Conservation (phyloP, 2,888 invertebrate genomes). For the Athetis lepigone region DNA sequence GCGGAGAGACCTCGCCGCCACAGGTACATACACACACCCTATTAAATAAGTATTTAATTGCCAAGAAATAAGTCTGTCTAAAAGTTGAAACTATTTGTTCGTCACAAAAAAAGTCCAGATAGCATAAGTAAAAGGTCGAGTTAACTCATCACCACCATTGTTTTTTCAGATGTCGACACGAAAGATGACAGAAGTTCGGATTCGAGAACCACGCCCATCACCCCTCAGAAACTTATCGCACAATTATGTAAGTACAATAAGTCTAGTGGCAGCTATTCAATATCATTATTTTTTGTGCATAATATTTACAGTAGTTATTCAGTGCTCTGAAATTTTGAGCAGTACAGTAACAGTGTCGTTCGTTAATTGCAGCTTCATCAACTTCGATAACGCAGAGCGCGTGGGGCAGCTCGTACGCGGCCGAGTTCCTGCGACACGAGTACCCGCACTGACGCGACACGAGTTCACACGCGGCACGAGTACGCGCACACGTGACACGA, state of each 20-base stretch:
- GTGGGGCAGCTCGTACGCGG: conserved; percentile 80
- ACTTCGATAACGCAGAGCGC: conserved; percentile 67
- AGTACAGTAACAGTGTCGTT: neutral
- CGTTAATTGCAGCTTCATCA: conserved; percentile 64
- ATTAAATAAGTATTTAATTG: no score
- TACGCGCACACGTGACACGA: neutral
- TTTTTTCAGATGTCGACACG: conserved; percentile 60
- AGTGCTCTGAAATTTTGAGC: neutral
- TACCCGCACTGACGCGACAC: conserved; percentile 76
- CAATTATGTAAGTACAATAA: conserved; percentile 67
- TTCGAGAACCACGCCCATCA: conserved; percentile 64
- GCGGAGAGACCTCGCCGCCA: conserved; percentile 13
- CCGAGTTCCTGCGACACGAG: conserved; percentile 71
- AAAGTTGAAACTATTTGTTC: no score
- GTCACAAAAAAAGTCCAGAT: no score
- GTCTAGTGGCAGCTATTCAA: no score
- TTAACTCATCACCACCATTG: neutral
- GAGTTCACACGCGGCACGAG: neutral
- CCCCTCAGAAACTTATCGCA: conserved; percentile 74
- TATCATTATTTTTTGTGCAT: no score
- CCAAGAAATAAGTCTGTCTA: no score
- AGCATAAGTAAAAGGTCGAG: no score
- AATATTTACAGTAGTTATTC: neutral
- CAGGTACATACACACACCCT: conserved; percentile 4
- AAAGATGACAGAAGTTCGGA: conserved; percentile 74